Percentiles rank a stretch among this genome's conserved stretches.
Conservation (phyloP, 2,797 vertebrate genomes). For the Etheostoma nigrum region DNA sequence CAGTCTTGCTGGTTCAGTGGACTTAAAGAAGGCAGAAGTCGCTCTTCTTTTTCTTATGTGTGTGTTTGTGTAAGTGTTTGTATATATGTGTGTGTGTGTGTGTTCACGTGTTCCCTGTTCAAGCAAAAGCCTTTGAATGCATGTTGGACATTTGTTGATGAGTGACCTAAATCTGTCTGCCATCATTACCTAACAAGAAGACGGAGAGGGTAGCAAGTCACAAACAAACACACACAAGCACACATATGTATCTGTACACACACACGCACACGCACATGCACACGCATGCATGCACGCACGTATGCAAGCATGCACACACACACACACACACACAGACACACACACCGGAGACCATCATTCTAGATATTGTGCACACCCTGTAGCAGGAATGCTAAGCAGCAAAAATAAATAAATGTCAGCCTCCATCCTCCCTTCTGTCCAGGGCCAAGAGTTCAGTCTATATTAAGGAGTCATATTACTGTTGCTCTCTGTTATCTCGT, state of each 20-base stretch:
- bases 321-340: constrained; percentile 1
- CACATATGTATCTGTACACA: constrained; percentile 22
- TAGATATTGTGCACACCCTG: constrained; percentile 13
- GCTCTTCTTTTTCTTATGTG: constrained; percentile 36
- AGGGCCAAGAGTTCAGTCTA: constrained; percentile 64
- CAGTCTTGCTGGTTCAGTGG: constrained; percentile 71
- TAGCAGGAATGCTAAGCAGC: constrained; percentile 42
- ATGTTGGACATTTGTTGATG: constrained; percentile 77
- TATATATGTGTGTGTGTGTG: constrained; percentile 9
- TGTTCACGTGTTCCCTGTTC: constrained; percentile 6
- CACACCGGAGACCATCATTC: constrained; percentile 7
- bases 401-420: constrained; percentile 36
- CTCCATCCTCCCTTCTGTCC: constrained; percentile 53
- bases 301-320: not conserved
- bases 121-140: constrained; percentile 62
- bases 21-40: constrained; percentile 67
- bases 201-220: constrained; percentile 60
- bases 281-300: not conserved
- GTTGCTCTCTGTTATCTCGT: constrained; percentile 50
- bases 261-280: not conserved
- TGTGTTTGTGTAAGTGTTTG: constrained; percentile 7
- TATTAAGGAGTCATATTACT: constrained; percentile 67
- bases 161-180: constrained; percentile 84
- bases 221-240: constrained; percentile 40
- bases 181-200: constrained; percentile 80